Evolutionary conservation across 2,888 invertebrate genomes (phyloP).

Genomic region (Trissolcus brochymenae): DNA sequence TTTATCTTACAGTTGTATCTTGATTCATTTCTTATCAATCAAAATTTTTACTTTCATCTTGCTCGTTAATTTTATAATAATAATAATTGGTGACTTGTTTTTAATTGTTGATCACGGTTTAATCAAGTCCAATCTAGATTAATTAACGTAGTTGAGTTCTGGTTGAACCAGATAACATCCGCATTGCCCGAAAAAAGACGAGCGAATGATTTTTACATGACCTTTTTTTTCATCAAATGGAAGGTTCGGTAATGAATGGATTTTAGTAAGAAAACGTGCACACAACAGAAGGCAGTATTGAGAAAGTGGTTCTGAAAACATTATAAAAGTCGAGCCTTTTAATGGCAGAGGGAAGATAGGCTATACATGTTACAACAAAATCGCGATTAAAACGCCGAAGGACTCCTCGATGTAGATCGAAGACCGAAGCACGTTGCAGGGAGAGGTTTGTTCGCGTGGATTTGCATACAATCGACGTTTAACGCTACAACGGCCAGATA

Average conservation of each 20-base stretch:
- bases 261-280: constrained; percentile 53
- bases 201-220: constrained; percentile 26
- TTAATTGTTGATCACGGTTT: too few species aligned
- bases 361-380: constrained; percentile 54
- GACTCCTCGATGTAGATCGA: constrained; percentile 57
- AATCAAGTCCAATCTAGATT: neutral
- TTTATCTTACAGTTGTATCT: too few species aligned
- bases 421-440: constrained; percentile 47
- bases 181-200: constrained; percentile 9
- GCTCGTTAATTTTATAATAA: too few species aligned
- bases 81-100: too few species aligned
- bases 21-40: too few species aligned
- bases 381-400: constrained; percentile 55
- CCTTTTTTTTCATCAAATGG: constrained; percentile 22
- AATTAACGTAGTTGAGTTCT: constrained; percentile 1
- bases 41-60: too few species aligned
- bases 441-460: constrained; percentile 57
- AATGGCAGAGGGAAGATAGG: constrained; percentile 50
- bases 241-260: constrained; percentile 46
- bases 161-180: constrained; percentile 28
- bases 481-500: constrained; percentile 54
- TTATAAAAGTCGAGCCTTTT: constrained; percentile 63
- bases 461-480: constrained; percentile 68
- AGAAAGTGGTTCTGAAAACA: constrained; percentile 59
- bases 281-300: constrained; percentile 43